These are phyloP conservation scores for Chymomyza procnemis DNA, from an alignment of 2,888 invertebrate genomes.

Conservation along the genomic window DNA sequence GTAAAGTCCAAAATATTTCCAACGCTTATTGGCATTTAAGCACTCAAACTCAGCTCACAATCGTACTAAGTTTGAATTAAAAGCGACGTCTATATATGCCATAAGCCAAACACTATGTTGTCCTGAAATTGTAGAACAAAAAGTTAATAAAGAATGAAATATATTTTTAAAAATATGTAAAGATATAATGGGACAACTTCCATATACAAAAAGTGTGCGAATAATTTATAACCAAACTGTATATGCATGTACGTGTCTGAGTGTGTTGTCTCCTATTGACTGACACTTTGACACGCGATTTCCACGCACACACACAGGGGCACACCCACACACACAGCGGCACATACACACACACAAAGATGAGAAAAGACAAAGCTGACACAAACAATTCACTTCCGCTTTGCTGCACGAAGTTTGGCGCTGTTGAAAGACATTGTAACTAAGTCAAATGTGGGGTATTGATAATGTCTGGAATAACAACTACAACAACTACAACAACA, in stretches of 20 bases:
- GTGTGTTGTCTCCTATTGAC: not conserved
- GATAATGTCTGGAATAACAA: not conserved
- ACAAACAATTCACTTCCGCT: slow-evolving; percentile 1
- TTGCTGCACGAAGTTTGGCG: not conserved
- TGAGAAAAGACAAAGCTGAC: not conserved
- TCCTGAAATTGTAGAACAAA: not conserved
- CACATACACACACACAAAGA: not conserved
- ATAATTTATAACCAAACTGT: not conserved
- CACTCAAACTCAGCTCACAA: slow-evolving; percentile 29
- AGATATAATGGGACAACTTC: too few relatives aligned
- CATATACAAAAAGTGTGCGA: too few relatives aligned
- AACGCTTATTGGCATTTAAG: slow-evolving; percentile 30
- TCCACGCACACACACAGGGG: not conserved
- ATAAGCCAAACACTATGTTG: slow-evolving; percentile 12
- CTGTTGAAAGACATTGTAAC: not conserved
- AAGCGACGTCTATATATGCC: slow-evolving; percentile 23
- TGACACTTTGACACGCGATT: not conserved
- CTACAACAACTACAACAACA: slow-evolving; percentile 24
- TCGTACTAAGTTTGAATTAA: slow-evolving; percentile 36
- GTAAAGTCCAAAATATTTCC: not conserved
- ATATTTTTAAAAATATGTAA: too few relatives aligned
- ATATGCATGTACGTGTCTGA: not conserved
- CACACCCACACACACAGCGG: not conserved
- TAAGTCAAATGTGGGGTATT: not conserved
- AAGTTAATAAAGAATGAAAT: too few relatives aligned